Base-by-base conservation (phyloP, 1,140 invertebrate species). In the Plodia interpunctella region DNA sequence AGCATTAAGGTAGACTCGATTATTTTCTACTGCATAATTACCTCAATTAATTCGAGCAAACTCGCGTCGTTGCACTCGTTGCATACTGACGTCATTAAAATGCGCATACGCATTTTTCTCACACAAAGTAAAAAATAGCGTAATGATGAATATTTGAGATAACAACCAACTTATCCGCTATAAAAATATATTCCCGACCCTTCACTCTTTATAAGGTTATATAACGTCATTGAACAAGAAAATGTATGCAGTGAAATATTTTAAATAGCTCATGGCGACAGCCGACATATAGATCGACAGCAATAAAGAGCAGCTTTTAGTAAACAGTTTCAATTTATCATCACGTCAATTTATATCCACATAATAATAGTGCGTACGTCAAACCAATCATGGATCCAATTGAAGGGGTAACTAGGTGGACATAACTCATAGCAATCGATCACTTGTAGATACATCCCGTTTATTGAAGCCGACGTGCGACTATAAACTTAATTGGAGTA, bases 331-430 rank as follows among this genome's bases (percentile, higher is more conserved):
- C 78, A 86, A 80, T 87, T 80, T 80, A 78, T 74, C 68, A 65
- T 68, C 67, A 71, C 74, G 66, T 62, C 55, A n/a, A n/a, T n/a
- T n/a, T n/a, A n/a, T n/a, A 69, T 72, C 69, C 70, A 71, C 68
- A 77, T 77, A 78, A 83, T 82, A 83, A 83, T 78, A 76, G 75
- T 74, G 71, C 66, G 74, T 69, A 84, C 82, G 83, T 88, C 85
- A 80, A 82, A 87, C 79, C 85, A 87, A 88, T 88, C 83, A 83
- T 76, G 76, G 76, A 74, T 75, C 72, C 83, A 86, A 86, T 88
- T 86, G 86, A 84, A 83, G 77, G 80, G 86, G 79, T 87, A 87
- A 88, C 85, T 83, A 84, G 80, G 79, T 85, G 82, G 82, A 83
- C 78, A 74, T 82, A 85, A 85, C 78, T 80, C 78, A 76, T 73